Evolutionary conservation across 2,797 vertebrate species (phyloP).

Genomic region (Aselliscus stoliczkanus): DNA sequence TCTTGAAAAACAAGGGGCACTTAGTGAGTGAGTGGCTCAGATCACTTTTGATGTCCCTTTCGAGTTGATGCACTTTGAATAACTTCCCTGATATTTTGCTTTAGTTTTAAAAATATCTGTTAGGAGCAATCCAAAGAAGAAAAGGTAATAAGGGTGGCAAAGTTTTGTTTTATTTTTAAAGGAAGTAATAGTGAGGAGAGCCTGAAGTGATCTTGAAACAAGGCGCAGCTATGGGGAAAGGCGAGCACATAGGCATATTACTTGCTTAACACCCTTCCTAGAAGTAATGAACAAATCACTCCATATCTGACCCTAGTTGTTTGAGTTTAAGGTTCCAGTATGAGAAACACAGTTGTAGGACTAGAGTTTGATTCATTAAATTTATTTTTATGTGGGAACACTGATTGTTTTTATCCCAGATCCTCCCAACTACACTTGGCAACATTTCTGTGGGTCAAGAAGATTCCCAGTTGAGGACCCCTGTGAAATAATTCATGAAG

Average conservation of each 20-base stretch:
- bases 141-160: not conserved
- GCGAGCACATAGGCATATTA: rapidly evolving
- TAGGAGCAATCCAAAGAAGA: not conserved
- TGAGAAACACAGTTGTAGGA: not conserved
- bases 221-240: not conserved
- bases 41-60: not conserved
- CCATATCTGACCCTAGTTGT: not conserved
- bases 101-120: not conserved
- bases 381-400: conserved; percentile 9
- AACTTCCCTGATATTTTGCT: not conserved
- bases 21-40: not conserved
- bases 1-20: not conserved
- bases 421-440: not conserved
- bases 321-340: not conserved
- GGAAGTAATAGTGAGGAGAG: not conserved
- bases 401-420: not conserved
- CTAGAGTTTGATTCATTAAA: not conserved
- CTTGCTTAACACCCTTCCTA: not conserved
- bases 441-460: not conserved
- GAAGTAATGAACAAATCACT: not conserved
- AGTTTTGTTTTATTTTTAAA: not conserved
- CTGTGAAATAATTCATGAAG: not conserved
- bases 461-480: not conserved
- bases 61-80: not conserved
- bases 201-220: not conserved